Evolutionary conservation across 2,888 invertebrate genomes (phyloP).

Genomic region (Plemyria rubiginata): DNA sequence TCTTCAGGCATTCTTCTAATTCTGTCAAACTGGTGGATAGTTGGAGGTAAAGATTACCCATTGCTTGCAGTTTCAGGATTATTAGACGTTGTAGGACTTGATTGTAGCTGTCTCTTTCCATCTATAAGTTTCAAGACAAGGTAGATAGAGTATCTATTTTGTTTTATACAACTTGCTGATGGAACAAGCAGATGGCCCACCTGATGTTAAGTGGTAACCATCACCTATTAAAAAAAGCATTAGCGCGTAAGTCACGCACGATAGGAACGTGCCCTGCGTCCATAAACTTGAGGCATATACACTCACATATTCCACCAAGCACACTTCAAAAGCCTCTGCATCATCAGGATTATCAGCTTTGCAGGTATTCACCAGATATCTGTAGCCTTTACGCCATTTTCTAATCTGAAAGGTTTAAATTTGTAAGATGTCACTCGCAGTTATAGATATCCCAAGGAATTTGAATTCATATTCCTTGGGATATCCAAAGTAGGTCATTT

Average conservation of each 20-base stretch:
- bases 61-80: slow-evolving; percentile 52
- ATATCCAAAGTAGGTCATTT: too few species aligned
- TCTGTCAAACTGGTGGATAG: slow-evolving; percentile 41
- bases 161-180: too few species aligned
- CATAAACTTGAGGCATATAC: too few species aligned
- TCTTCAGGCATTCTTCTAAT: slow-evolving; percentile 58
- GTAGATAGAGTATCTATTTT: too few species aligned
- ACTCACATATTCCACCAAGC: slow-evolving; percentile 64
- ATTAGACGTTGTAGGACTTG: slow-evolving; percentile 59
- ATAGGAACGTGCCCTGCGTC: too few species aligned
- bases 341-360: slow-evolving; percentile 49
- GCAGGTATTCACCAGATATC: slow-evolving; percentile 58
- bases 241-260: too few species aligned
- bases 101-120: slow-evolving; percentile 63
- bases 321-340: slow-evolving; percentile 44
- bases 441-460: too few species aligned
- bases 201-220: too few species aligned
- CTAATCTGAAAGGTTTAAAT: slow-evolving; percentile 51
- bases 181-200: too few species aligned
- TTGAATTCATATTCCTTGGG: too few species aligned
- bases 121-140: slow-evolving; percentile 45
- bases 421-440: too few species aligned
- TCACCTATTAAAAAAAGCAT: too few species aligned
- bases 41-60: slow-evolving; percentile 49
- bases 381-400: slow-evolving; percentile 66